These are phyloP conservation scores for Microctenopoma lineatum DNA, from an alignment of 2,797 vertebrate genomes.

Conservation along the genomic window DNA sequence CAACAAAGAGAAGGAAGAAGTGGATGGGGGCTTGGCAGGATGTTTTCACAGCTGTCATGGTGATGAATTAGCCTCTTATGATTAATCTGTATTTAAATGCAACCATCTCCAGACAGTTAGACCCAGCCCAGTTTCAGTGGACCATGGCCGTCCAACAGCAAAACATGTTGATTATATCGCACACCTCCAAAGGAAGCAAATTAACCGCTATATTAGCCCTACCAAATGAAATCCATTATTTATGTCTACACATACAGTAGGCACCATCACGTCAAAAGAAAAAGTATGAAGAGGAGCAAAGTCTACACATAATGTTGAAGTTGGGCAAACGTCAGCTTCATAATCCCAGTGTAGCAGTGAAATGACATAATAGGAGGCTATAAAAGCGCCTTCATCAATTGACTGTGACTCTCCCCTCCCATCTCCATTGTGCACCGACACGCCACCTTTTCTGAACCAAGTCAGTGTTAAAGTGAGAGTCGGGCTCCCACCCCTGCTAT, in stretches of 20 bases:
- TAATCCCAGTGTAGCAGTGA: slow-evolving; percentile 47
- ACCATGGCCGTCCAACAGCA: slow-evolving; percentile 59
- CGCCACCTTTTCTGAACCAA: slow-evolving; percentile 63
- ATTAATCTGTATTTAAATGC: slow-evolving; percentile 83
- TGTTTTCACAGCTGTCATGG: slow-evolving; percentile 81
- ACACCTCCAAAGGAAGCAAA: slow-evolving; percentile 39
- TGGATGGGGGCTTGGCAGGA: slow-evolving; percentile 73
- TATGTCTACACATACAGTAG: background rate
- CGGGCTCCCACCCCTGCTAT: slow-evolving; percentile 66
- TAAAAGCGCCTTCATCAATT: slow-evolving; percentile 59
- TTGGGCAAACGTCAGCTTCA: slow-evolving; percentile 29
- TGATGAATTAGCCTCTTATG: slow-evolving; percentile 81
- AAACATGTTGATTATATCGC: slow-evolving; percentile 74
- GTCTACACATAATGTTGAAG: slow-evolving; percentile 1
- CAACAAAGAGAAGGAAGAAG: slow-evolving; percentile 74
- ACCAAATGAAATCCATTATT: slow-evolving; percentile 31
- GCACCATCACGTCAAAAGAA: slow-evolving; percentile 13
- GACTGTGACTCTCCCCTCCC: slow-evolving; percentile 63
- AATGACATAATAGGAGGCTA: slow-evolving; percentile 52
- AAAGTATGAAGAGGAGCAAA: slow-evolving; percentile 9
- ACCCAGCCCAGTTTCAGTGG: slow-evolving; percentile 66
- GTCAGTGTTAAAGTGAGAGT: slow-evolving; percentile 58
- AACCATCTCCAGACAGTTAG: slow-evolving; percentile 72
- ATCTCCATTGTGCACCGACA: slow-evolving; percentile 62
- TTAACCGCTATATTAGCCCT: slow-evolving; percentile 28